Base-by-base conservation (phyloP, 92 coral and sea anemone species). In the Actinernus sp. region DNA sequence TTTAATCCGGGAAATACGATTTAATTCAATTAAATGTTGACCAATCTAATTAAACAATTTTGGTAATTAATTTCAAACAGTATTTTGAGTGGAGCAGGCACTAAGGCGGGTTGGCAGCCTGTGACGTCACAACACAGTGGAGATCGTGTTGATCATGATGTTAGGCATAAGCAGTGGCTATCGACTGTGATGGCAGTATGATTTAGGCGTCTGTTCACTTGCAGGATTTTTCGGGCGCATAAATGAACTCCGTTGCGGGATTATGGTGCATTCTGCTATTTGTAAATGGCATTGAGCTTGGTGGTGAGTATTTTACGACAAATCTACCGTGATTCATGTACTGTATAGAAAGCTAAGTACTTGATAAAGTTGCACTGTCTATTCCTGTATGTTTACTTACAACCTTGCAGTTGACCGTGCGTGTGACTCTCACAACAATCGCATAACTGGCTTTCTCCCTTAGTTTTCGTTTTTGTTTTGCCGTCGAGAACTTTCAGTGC, bases 1-100 rank as follows among this genome's bases (percentile, higher is more conserved):
- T 45, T 23, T 45, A 45, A 45, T 45, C 52, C 52, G 17, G 22
- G 21, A 45, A 45, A 45, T 45, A 17, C 52, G 52, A 7, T 45
- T 5, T 45, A 45, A 45, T 45, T 45, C 19, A 45, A 45, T 45
- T 45, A 45, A 4, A 45, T 6, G 52, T 45, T 45, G 52, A 17
- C 52, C 52, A 45, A 45, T 45, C 52, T 45, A 45, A 45, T 45
- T 45, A 45, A 45, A 45, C 22, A 45, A 45, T 45, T 45, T 45
- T 4, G 21, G 52, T 45, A 45, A 45, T 45, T 45, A 45, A 23
- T 18, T 45, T 23, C 52, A 45, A 4, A 23, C 52, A 6, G 52
- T 6, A 45, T 9, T 23, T 4, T 4, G 52, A 45, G 52, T n/a
- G n/a, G n/a, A n/a, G n/a, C n/a, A n/a, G n/a, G n/a, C n/a, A 45